Base-by-base conservation (phyloP, 2,113 vertebrate genomes). In the zebrafish (Danio rerio) region DNA sequence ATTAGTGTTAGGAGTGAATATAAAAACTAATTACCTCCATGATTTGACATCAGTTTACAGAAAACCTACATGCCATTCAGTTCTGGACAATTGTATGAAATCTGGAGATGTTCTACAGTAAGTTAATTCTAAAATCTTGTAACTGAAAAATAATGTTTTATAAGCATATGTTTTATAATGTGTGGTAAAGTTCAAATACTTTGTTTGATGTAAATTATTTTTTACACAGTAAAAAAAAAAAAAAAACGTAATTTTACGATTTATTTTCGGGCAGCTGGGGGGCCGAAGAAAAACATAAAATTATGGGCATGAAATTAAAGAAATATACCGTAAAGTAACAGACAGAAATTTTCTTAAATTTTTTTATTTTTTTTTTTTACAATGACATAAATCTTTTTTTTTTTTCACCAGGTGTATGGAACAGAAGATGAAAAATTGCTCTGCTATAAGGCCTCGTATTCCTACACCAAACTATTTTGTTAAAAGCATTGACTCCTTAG, bases 391-490 rank as follows among this genome's bases (percentile, higher is more conserved):
- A 52, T 52, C 7, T 11, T 1, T 59, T 7, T 74, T 5, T 21
- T 4, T 66, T 80, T 80, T 80, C 10, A 56, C 80, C 83, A 84
- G 83, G 42, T 84, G 83, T 74, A 2, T 84, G 18, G 83, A 80
- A 68, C 6, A 7, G 0, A 9, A 3, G 0, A 84, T 84, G 83
- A 80, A 43, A 80, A 18, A 0, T 2, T 83, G 82, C 47, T 0
- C 0, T 42, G 6, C 11, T 16, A 15, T 2, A 5, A 0, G 1
- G 16, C 4, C 0, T 21, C 13, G 31, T 5, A 6, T 18, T 4
- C 0, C 20, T 6, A 40, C 12, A 7, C 31, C 68, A 50, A 66
- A 40, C 7, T 43, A 80, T 49, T 20, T 73, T 2, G 55, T 56
- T 20, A 8, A 13, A 12, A 55, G 2, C 5, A 10, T 7, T 4